Base-by-base conservation (phyloP, 2,113 vertebrate species). In the Triplophysa dalaica region DNA sequence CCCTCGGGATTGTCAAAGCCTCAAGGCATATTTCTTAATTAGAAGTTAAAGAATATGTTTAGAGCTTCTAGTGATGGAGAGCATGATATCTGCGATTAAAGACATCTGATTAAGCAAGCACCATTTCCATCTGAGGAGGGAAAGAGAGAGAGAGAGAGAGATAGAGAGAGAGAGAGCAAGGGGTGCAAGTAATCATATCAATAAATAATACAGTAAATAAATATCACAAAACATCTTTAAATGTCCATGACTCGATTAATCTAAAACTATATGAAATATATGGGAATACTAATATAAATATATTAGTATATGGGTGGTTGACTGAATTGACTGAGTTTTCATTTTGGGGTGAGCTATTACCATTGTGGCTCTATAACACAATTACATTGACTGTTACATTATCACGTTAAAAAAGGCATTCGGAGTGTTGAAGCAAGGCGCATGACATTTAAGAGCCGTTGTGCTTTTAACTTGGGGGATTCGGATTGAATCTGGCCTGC, bases 11-110 rank as follows among this genome's bases (percentile, higher is more conserved):
- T 77, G 21, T 79, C 87, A 24, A 63, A 24, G 73, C 88, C 52
- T 21, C 19, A 82, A 84, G 83, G 75, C 87, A 86, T 81, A 74
- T 70, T 81, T 84, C 65, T 70, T 82, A 70, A 86, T 78, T 82
- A 86, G 58, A 78, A 81, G 66, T 75, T 63, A 80, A 85, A 78
- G 66, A 72, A 77, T 19, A 78, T 64, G 70, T 83, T 85, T 81
- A 81, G 61, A 70, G 69, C 65, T 65, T 72, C 38, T 62, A 48
- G 79, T 72, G 81, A 81, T 75, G 58, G 63, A 67, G 70, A 45
- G 68, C 41, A 43, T 26, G 48, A 68, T 63, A 56, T 65, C 45
- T 80, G 69, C 17, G 26, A 64, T 41, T 48, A 62, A 75, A 63
- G 50, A 64, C 52, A 76, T 65, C 62, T 75, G 75, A 83, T 81